phyloP scores from a whole-genome alignment of 2,113 vertebrate species.

The Cettia cetti region DNA sequence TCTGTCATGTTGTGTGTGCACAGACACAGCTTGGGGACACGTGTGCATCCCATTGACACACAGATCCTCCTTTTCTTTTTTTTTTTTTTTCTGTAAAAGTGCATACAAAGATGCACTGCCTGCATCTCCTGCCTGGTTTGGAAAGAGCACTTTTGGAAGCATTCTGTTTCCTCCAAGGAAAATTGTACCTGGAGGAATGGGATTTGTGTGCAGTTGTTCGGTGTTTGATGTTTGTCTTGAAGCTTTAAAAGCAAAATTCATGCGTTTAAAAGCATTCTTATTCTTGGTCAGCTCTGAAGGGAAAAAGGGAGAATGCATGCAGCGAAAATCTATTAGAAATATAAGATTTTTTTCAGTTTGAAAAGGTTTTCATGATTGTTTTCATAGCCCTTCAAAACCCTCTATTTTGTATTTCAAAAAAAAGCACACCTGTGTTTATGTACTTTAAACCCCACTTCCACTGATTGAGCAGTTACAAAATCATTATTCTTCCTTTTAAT shows the following conservation, averaged over 20 bases:
- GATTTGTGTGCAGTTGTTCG: background rate
- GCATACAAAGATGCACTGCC: background rate
- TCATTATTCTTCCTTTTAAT: background rate
- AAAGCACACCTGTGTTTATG: background rate
- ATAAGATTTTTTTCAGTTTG: background rate
- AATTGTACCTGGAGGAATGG: rapidly evolving
- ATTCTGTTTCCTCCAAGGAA: background rate
- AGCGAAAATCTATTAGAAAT: background rate
- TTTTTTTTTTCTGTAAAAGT: background rate
- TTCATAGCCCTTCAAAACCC: background rate
- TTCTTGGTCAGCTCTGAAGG: background rate
- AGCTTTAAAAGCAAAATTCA: background rate
- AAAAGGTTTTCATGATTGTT: background rate
- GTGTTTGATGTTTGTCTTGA: background rate
- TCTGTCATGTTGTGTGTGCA: background rate
- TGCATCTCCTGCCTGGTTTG: background rate
- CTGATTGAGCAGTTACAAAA: background rate
- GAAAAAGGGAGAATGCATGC: rapidly evolving
- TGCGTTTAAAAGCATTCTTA: background rate
- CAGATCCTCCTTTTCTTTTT: background rate
- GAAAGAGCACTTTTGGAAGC: background rate
- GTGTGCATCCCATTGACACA: rapidly evolving
- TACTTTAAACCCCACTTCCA: background rate
- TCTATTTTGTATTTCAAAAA: background rate
- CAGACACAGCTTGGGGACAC: rapidly evolving